These are phyloP conservation scores for Neoitamus cyanurus DNA, from an alignment of 2,888 invertebrate genomes.

Conservation along the genomic window DNA sequence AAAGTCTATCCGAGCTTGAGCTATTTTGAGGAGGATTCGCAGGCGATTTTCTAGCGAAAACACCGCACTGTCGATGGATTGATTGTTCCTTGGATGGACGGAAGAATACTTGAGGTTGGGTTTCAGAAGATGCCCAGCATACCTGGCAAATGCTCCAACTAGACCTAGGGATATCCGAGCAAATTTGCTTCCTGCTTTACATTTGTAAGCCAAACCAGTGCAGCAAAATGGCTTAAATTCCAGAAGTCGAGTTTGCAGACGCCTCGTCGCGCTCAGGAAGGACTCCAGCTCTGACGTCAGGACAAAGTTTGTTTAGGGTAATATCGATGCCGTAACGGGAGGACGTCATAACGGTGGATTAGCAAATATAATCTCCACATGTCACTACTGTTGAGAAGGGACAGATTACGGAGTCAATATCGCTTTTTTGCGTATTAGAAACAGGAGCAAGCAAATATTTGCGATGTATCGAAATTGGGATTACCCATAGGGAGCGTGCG, in stretches of 20 bases:
- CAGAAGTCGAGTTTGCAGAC: neutral
- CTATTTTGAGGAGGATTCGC: neutral
- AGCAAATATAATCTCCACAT: neutral
- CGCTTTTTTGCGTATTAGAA: neutral
- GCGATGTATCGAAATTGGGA: neutral
- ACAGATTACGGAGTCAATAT: neutral
- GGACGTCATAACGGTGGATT: neutral
- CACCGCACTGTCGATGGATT: neutral
- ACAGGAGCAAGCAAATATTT: neutral
- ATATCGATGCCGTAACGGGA: neutral
- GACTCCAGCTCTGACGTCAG: neutral
- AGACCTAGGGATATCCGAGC: neutral
- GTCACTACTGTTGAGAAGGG: neutral
- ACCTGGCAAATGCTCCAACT: neutral
- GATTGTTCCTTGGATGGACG: neutral
- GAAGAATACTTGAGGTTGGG: neutral
- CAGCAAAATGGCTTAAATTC: neutral
- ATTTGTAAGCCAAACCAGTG: neutral
- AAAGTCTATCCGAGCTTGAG: neutral
- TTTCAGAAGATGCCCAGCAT: neutral
- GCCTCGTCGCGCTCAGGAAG: neutral
- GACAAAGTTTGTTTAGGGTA: conserved; percentile 1
- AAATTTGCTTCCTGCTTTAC: neutral
- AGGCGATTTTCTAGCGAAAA: neutral
- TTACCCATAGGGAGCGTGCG: neutral